Base-by-base conservation (phyloP, 2,113 vertebrate species). In the Melanostigma gelatinosum region DNA sequence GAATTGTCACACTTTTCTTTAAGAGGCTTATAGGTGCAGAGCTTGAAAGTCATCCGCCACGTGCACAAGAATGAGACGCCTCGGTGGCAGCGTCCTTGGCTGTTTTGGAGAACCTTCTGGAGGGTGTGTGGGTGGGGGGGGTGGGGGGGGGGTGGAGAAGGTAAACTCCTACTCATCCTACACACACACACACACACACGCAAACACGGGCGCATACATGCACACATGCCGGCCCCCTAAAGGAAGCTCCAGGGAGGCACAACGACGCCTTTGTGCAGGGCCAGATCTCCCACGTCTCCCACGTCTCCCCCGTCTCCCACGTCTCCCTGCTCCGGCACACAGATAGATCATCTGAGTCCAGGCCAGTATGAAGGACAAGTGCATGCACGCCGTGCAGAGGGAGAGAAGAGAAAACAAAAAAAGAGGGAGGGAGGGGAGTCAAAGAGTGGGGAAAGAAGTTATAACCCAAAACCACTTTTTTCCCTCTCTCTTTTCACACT, bases 321-420 rank as follows among this genome's bases (percentile, higher is more conserved):
- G 93, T 90, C 87, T 91, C 90, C 85, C 70, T 91, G 87, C 85
- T 91, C 85, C 64, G 61, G 73, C 89, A 90, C 90, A 91, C 88
- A 91, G 87, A 93, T 89, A 91, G 90, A 93, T 94, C 90, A 92
- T 90, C 88, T 86, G 77, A 72, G 80, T 80, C 72, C 63, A 80
- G 87, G 77, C 78, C 89, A 86, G 90, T 79, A 89, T 92, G 88
- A 93, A 91, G 91, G 94, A 92, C 94, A 94, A 94, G 94, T 95
- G 92, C 87, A 89, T 87, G 90, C 94, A 95, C 1, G 93, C 85
- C 68, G 66, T 64, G 63, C 76, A 84, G 64, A 65, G 69, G 62
- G 60, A 75, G 46, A 66, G 32, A 52, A 38, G n/a, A 40, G 65
- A 34, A 8, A 3, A 22, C 7, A 7, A 22, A 22, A 50, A 22